These are phyloP conservation scores for Apogon hyalosoma DNA, from an alignment of 2,797 vertebrate genomes.

Conservation along the genomic window DNA sequence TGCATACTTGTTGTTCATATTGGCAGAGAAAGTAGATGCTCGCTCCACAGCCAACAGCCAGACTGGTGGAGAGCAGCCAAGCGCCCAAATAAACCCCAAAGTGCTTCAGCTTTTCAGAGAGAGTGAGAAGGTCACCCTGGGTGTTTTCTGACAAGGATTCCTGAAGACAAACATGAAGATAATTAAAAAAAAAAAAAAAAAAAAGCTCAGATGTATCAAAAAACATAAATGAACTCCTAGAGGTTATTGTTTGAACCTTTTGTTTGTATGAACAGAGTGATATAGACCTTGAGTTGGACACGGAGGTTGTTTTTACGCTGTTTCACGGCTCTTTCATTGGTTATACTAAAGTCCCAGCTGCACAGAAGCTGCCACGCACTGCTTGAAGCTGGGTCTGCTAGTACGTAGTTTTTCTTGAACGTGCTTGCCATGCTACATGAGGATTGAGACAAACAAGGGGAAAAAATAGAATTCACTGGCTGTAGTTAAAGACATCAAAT, in stretches of 20 bases:
- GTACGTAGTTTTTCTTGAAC: conserved; percentile 88
- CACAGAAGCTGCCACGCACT: conserved; percentile 90
- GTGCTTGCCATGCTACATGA: conserved; percentile 88
- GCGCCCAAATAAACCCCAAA: conserved; percentile 76
- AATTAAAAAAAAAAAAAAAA: conserved; percentile 19
- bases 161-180: conserved; percentile 70
- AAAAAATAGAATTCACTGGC: background rate
- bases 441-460: conserved; percentile 21
- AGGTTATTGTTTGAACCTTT: background rate
- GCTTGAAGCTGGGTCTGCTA: conserved; percentile 72
- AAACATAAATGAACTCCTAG: background rate
- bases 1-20: conserved; percentile 65
- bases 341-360: conserved; percentile 94
- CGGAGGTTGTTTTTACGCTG: conserved; percentile 90
- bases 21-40: conserved; percentile 86
- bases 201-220: background rate
- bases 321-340: conserved; percentile 88
- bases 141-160: conserved; percentile 88
- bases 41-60: conserved; percentile 82
- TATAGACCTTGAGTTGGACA: conserved; percentile 90
- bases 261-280: background rate
- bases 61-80: conserved; percentile 86
- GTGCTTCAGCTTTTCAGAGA: conserved; percentile 72
- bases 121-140: conserved; percentile 69
- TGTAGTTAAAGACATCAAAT: background rate